Evolutionary conservation across 1,140 invertebrate genomes (phyloP).

Genomic region (Aradophagus sp.): DNA sequence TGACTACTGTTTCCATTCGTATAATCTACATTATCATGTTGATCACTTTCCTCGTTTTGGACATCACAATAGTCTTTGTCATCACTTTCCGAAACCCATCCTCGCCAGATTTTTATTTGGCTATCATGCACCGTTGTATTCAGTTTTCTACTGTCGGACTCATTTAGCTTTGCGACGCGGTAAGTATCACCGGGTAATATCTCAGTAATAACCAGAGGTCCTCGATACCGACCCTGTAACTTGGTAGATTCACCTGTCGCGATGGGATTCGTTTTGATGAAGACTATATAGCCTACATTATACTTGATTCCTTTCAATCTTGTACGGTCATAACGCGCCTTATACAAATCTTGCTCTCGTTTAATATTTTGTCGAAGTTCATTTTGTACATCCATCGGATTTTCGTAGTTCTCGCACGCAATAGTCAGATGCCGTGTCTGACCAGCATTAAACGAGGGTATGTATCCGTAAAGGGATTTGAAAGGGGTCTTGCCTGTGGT

Average conservation of each 20-base stretch:
- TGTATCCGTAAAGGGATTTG: conserved; percentile 11
- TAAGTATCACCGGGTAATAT: conserved; percentile 21
- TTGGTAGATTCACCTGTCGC: conserved; percentile 20
- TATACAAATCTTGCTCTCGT: conserved; percentile 11
- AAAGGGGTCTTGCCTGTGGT: conserved; percentile 15
- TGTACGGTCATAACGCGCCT: conserved; percentile 12
- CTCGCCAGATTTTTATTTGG: conserved; percentile 27
- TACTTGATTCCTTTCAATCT: conserved; percentile 8
- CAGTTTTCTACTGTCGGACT: not conserved
- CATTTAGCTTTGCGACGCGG: conserved; percentile 6
- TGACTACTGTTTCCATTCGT: no score
- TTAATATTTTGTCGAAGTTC: conserved; percentile 24
- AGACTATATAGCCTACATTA: conserved; percentile 21
- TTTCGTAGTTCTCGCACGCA: not conserved
- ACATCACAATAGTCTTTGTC: not conserved
- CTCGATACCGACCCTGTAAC: conserved; percentile 8
- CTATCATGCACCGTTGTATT: conserved; percentile 17
- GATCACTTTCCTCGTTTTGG: not conserved
- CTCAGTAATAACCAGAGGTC: conserved; percentile 9
- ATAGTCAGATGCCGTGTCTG: not conserved
- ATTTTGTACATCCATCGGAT: conserved; percentile 11
- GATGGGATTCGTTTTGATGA: conserved; percentile 5
- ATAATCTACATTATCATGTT: not conserved
- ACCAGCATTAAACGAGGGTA: conserved; percentile 2
- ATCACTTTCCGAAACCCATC: conserved; percentile 13